Evolutionary conservation across 1,140 invertebrate genomes (phyloP).

Genomic region (Rhopalosiphum maidis): DNA sequence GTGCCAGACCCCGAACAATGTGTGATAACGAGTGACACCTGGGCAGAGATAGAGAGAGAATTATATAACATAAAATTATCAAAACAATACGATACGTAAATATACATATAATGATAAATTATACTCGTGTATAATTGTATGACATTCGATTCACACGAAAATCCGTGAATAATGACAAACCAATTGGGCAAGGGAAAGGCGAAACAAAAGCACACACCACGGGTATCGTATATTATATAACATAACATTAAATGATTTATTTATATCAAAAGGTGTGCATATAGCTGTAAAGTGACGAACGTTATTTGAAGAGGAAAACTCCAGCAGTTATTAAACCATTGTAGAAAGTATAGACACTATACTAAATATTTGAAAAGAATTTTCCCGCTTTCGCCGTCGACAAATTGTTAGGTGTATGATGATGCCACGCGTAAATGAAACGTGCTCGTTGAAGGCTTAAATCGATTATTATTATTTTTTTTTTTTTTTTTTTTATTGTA

Average conservation of each 20-base stretch:
- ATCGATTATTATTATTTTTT: neutral
- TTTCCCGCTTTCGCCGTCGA: neutral
- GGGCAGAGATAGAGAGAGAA: neutral
- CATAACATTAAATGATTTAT: neutral
- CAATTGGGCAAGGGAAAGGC: neutral
- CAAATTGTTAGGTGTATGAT: neutral
- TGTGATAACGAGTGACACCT: slow-evolving; percentile 72
- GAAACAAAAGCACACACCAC: no score
- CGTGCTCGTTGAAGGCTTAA: neutral
- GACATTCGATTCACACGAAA: neutral
- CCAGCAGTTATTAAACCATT: neutral
- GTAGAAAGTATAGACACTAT: neutral
- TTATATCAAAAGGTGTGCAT: neutral
- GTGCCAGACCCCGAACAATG: slow-evolving; percentile 67
- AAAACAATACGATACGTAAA: neutral
- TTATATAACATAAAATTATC: neutral
- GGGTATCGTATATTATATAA: neutral
- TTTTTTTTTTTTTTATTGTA: neutral
- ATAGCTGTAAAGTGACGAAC: neutral
- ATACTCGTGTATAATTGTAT: neutral
- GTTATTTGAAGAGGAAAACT: neutral
- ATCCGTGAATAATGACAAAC: neutral
- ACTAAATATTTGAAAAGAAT: neutral
- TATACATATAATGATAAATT: neutral
- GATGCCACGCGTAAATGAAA: neutral